Evolutionary conservation across 2,113 vertebrate species (phyloP).

Genomic region (Tamias sibiricus): DNA sequence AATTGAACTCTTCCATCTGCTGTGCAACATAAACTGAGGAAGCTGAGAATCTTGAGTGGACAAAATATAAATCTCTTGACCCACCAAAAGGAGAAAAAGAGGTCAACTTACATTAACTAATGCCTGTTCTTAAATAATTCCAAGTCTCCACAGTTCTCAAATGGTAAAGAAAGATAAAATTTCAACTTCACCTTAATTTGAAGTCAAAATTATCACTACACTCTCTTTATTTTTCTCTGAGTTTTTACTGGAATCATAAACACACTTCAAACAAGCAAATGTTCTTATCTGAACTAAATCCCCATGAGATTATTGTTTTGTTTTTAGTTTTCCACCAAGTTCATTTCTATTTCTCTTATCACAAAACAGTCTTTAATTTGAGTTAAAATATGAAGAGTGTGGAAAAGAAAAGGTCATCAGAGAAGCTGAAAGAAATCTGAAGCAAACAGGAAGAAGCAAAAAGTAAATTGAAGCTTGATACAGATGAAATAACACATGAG

Average conservation of each 20-base stretch:
- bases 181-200: neutral
- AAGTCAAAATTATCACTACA: neutral
- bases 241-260: neutral
- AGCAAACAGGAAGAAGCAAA: slow-evolving; percentile 18
- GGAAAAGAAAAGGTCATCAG: neutral
- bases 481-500: neutral
- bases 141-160: neutral
- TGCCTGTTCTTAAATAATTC: neutral
- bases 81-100: neutral
- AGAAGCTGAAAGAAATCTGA: neutral
- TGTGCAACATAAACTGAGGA: neutral
- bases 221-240: neutral
- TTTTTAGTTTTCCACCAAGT: neutral
- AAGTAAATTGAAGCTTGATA: neutral
- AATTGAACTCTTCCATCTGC: neutral
- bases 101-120: neutral
- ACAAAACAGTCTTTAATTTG: neutral
- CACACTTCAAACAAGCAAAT: neutral
- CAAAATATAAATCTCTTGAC: slow-evolving; percentile 1
- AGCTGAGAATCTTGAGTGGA: neutral
- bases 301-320: neutral
- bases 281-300: neutral
- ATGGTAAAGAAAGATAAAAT: neutral
- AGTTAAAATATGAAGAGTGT: slow-evolving; percentile 27
- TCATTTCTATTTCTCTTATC: neutral